Evolutionary conservation across 2,113 vertebrate genomes (phyloP), one percentile per base, ranked within the genome.

Genomic region (Heliornis fulica): DNA sequence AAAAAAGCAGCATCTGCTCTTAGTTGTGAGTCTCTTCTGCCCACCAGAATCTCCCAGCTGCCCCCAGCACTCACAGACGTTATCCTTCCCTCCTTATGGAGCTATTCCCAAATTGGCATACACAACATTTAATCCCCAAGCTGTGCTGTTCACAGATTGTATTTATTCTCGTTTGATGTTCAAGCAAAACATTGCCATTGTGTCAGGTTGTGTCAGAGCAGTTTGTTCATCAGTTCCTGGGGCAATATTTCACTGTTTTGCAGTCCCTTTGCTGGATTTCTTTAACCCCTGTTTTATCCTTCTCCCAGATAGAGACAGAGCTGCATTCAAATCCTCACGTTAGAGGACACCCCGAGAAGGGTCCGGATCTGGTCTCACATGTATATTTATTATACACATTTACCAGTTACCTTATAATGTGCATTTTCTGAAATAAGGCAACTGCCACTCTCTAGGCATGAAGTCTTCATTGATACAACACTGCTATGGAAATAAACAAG

Each of bases 141-240:
- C 53, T 60, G 21, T 85, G 36, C 31, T 87, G 21, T 48, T 82
- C 43, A 41, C 29, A 61, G 65, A 57, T 12, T 2, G 8, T n/a
- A 43, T 3, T 71, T 81, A 84, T 83, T 66, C 48, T 83, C 34
- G 51, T 66, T 34, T 77, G 25, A n/a, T 78, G 54, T 72, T 65
- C 59, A 83, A 93, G 46, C 40, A 80, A 50, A 93, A 88, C 25
- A 38, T 3, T 2, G 6, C 59, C 92, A 9, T 65, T 77, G 38
- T 86, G 93, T 92, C 88, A 89, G 54, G 26, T 90, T 89, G 54
- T 26, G 56, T 78, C 88, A 89, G 74, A 95, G 86, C 41, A 43
- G 34, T 92, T 60, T 7, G 54, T 54, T 87, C 41, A 72, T 57
- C 63, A 86, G 40, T 38, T 93, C 88, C 59, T 66, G 9, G 23